Conservation (phyloP, 2,113 vertebrate species). For the Butorides virescens region DNA sequence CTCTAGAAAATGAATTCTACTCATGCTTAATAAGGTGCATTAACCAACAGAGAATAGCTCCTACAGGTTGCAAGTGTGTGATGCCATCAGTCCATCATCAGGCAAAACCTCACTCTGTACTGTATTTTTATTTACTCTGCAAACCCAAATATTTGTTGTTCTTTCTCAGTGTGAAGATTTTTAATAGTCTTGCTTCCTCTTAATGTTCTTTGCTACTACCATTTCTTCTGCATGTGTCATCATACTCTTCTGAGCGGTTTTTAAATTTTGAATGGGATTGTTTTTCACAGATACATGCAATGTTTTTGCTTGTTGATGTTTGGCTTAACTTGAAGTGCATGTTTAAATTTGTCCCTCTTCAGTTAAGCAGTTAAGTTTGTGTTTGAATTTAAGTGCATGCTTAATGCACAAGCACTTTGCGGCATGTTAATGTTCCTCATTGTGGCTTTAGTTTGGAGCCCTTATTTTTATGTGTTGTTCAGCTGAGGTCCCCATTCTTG, state of each 20-base stretch:
- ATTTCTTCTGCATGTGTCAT: background rate
- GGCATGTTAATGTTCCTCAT: background rate
- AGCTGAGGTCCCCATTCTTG: background rate
- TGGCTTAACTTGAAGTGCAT: background rate
- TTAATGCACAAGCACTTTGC: background rate
- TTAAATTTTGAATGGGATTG: background rate
- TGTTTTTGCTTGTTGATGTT: background rate
- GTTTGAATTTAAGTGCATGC: background rate
- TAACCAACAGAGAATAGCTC: background rate
- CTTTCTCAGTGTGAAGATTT: background rate
- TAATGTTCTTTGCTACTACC: background rate
- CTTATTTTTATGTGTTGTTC: background rate
- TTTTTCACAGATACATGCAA: background rate
- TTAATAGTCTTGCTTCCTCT: background rate
- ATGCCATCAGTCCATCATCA: background rate
- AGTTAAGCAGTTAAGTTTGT: background rate
- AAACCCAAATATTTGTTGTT: background rate
- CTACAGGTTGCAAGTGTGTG: background rate
- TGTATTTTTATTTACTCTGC: background rate
- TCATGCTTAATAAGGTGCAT: background rate
- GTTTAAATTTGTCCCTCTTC: background rate
- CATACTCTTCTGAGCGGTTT: background rate
- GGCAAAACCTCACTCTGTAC: background rate
- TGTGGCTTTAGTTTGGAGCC: background rate
- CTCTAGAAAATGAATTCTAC: background rate